phyloP scores from a whole-genome alignment of 30 jellyfish, hydroid and myxozoan species.

The Nemopilema nomurai region DNA sequence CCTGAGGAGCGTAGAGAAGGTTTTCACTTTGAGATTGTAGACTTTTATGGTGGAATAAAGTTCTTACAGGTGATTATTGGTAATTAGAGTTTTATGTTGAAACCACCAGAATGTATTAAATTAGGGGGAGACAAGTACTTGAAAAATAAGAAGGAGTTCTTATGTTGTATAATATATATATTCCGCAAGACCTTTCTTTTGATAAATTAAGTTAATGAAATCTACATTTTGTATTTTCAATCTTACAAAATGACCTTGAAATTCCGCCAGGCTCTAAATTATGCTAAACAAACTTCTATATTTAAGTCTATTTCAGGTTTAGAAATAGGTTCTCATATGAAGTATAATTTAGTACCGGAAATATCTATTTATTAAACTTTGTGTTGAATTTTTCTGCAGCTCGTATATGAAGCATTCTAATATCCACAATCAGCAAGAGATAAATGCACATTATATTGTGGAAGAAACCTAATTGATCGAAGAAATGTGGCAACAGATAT shows the following conservation, averaged over 20 bases:
- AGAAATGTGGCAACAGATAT: constrained; percentile 29
- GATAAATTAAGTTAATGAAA: neutral
- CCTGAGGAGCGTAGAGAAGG: constrained; percentile 48
- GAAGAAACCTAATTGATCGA: constrained; percentile 15
- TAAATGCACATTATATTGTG: constrained; percentile 27
- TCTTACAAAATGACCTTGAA: neutral
- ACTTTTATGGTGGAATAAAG: constrained; percentile 35
- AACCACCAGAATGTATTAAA: neutral
- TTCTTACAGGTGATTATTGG: constrained; percentile 14
- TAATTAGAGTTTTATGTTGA: neutral
- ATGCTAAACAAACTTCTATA: neutral
- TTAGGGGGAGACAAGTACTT: neutral
- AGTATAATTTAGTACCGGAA: neutral
- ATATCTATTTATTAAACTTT: neutral
- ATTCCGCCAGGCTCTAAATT: neutral
- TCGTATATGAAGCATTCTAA: constrained; percentile 13
- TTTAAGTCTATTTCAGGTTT: neutral
- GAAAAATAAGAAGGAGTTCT: neutral
- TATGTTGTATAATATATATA: neutral
- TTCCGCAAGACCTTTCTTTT: neutral
- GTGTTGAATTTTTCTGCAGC: constrained; percentile 6
- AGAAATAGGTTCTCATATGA: neutral
- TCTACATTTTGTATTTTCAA: neutral
- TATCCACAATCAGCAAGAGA: constrained; percentile 26
- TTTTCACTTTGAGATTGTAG: constrained; percentile 17